Evolutionary conservation across 2,113 vertebrate genomes (phyloP).

Genomic region (Antechinus stuartii): DNA sequence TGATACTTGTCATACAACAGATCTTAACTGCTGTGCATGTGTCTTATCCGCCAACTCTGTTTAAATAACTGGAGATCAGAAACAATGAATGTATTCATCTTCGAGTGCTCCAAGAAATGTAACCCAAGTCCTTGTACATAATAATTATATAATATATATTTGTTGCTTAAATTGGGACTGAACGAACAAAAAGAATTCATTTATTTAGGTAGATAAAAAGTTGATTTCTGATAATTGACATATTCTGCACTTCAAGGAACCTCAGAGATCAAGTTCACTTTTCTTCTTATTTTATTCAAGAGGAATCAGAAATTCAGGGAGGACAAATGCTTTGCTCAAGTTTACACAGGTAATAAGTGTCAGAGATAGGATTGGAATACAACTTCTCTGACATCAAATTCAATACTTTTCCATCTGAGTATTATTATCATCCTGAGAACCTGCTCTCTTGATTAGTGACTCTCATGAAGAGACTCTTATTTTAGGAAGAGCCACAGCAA

Average conservation of each 20-base stretch:
- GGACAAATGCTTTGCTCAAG: neutral
- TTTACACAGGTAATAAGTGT: slow-evolving; percentile 31
- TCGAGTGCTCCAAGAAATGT: neutral
- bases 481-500: neutral
- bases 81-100: neutral
- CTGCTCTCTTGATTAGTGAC: neutral
- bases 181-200: neutral
- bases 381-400: neutral
- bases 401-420: neutral
- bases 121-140: neutral
- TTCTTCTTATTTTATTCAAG: slow-evolving; percentile 13
- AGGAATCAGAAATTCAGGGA: slow-evolving; percentile 26
- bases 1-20: neutral
- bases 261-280: neutral
- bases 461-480: neutral
- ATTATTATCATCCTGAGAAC: neutral
- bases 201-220: neutral
- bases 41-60: neutral
- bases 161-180: neutral
- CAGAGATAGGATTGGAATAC: neutral
- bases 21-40: neutral
- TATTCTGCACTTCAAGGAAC: neutral
- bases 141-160: neutral
- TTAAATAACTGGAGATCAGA: neutral
- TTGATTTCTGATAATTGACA: neutral